phyloP scores from a whole-genome alignment of 2,113 vertebrate genomes.

The Xiphophorus maculatus region DNA sequence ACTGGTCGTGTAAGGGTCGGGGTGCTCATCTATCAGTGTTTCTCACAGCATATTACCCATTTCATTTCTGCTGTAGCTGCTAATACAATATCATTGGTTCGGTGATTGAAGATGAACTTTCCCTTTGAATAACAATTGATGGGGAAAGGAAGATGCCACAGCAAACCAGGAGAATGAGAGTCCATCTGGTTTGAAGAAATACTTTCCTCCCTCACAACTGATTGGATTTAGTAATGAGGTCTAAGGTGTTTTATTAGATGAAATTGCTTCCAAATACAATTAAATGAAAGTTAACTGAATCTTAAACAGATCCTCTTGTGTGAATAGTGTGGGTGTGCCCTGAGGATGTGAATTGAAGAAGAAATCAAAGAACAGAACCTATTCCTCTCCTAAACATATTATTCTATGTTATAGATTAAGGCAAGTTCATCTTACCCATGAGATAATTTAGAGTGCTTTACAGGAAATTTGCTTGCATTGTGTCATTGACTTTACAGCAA shows the following conservation, averaged over 20 bases:
- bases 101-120: constrained; percentile 71
- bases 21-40: constrained; percentile 63
- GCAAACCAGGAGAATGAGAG: constrained; percentile 47
- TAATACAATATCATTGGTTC: constrained; percentile 70
- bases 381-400: constrained; percentile 1
- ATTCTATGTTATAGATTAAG: neutral
- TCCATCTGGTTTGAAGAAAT: constrained; percentile 58
- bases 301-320: constrained; percentile 42
- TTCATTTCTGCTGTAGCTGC: constrained; percentile 66
- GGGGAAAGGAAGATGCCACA: constrained; percentile 37
- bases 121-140: constrained; percentile 68
- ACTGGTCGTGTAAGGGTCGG: constrained; percentile 56
- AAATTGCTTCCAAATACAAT: constrained; percentile 70
- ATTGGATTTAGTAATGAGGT: constrained; percentile 72
- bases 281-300: constrained; percentile 65
- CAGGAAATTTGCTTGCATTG: no score
- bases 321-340: constrained; percentile 24
- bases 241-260: constrained; percentile 70
- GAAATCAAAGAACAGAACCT: constrained; percentile 19
- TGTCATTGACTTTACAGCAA: no score
- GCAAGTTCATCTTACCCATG: neutral
- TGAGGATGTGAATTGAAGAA: constrained; percentile 16
- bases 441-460: neutral
- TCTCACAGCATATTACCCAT: constrained; percentile 64
- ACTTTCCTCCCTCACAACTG: constrained; percentile 49